Percentiles rank a stretch among this genome's conserved stretches.
Evolutionary conservation across 1,140 invertebrate genomes (phyloP).

Genomic region (Apis laboriosa): DNA sequence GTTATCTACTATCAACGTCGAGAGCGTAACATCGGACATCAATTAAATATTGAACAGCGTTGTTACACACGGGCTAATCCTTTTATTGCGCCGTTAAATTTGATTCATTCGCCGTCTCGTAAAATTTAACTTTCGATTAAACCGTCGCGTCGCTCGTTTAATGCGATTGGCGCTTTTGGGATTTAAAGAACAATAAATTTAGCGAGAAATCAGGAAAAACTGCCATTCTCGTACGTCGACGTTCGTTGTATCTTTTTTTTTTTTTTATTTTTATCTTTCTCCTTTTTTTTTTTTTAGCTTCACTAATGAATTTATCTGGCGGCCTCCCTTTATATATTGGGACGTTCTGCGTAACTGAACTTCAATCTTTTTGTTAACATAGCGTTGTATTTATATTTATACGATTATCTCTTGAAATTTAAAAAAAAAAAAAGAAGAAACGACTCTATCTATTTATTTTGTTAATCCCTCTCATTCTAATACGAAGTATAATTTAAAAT

Average conservation of each 20-base stretch:
- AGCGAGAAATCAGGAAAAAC: conserved; percentile 19
- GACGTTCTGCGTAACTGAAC: conserved; percentile 1
- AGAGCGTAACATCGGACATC: conserved; percentile 19
- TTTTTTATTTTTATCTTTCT: background rate
- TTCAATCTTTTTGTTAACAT: conserved; percentile 10
- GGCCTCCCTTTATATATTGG: background rate
- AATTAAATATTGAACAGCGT: conserved; percentile 32
- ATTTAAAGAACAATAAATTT: conserved; percentile 40
- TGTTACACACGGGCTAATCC: conserved; percentile 20
- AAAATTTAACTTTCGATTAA: conserved; percentile 51
- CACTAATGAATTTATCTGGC: conserved; percentile 29
- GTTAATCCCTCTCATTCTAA: background rate
- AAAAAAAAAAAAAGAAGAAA: background rate
- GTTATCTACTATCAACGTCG: background rate
- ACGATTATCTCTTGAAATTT: background rate
- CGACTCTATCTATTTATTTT: background rate
- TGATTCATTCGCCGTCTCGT: conserved; percentile 44
- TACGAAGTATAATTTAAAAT: no score
- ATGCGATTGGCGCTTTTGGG: conserved; percentile 25
- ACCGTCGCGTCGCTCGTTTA: conserved; percentile 8
- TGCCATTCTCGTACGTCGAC: background rate
- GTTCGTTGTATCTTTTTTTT: background rate
- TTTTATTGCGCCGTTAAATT: conserved; percentile 28
- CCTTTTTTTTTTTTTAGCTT: background rate
- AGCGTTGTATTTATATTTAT: background rate